Evolutionary conservation across 30 jellyfish, hydroid and myxozoan species (phyloP), one percentile per base, ranked within the genome.

Genomic region (Aurelia coerulea): DNA sequence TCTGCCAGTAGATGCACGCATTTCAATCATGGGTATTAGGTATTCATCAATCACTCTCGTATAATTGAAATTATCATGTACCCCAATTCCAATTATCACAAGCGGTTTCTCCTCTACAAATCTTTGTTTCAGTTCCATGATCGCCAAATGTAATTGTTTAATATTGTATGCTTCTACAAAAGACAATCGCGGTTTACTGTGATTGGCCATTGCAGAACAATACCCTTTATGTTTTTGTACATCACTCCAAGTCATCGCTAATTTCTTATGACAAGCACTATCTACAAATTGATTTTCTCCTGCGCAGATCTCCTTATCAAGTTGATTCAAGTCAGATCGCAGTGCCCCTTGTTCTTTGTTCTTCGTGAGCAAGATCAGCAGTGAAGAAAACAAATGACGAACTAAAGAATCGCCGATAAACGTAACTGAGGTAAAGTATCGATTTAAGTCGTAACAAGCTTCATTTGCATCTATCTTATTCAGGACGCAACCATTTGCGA

Each of bases 341-440:
- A 95, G 79, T 15, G 97, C 99, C 12, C 99, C 99, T 16, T 62
- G 41, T 51, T 79, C 72, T 13, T 50, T 68, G 90, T 95, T 84
- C 13, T 73, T 71, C n/a, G 97, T 90, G 73, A 95, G 77, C 54
- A 78, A 50, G 33, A 95, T 71, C 62, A 95, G 62, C 59, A 95
- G 78, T 1, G 97, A 85, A 3, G 97, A 79, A 65, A 95, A 95
- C 39, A 90, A 35, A 78, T 95, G 99, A 1, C 99, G 86, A 39
- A 90, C 97, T 76, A 95, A 68, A 3, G 99, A 95, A 81, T 89
- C 99, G 11, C 99, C 99, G 58, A 95, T 82, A 73, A 95, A 95
- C 16, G 97, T 95, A 14, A 86, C 90, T 2, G 97, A 89, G 31
- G 96, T 75, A 73, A 84, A 95, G 17, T 73, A 88, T 8, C 63